Percentiles rank a stretch among this genome's conserved stretches.
Evolutionary conservation across 2,113 vertebrate species (phyloP).

Genomic region (Lepidothrix coronata): DNA sequence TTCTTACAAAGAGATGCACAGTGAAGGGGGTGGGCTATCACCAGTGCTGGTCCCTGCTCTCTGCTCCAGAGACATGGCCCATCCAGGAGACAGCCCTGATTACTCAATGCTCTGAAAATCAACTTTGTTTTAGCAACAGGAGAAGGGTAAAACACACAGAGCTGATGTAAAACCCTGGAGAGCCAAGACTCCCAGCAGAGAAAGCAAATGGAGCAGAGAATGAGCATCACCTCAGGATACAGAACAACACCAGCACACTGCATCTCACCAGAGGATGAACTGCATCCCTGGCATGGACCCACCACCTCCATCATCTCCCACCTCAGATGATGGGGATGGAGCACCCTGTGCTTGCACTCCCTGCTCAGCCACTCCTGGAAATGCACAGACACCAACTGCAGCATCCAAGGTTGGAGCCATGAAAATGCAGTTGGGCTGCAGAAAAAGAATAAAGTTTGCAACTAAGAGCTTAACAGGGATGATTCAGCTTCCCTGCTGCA

Average conservation of each 20-base stretch:
- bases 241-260: not conserved
- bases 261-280: rapidly evolving
- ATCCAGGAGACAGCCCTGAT: not conserved
- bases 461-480: not conserved
- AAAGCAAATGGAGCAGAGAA: not conserved
- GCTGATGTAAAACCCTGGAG: not conserved
- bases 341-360: not conserved
- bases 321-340: not conserved
- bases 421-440: not conserved
- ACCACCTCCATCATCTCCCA: not conserved
- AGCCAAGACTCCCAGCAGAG: not conserved
- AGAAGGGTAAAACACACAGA: not conserved
- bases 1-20: not conserved
- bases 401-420: rapidly evolving
- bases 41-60: not conserved
- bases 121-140: not conserved
- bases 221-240: not conserved
- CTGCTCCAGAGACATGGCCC: not conserved
- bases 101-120: not conserved
- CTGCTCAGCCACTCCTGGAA: not conserved
- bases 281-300: not conserved
- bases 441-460: not conserved
- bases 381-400: not conserved
- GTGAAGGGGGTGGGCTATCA: not conserved
- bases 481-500: not conserved